Percentiles rank a stretch among this genome's conserved stretches.
phyloP scores from a whole-genome alignment of 2,797 vertebrate genomes.

The Gymnocypris eckloni region DNA sequence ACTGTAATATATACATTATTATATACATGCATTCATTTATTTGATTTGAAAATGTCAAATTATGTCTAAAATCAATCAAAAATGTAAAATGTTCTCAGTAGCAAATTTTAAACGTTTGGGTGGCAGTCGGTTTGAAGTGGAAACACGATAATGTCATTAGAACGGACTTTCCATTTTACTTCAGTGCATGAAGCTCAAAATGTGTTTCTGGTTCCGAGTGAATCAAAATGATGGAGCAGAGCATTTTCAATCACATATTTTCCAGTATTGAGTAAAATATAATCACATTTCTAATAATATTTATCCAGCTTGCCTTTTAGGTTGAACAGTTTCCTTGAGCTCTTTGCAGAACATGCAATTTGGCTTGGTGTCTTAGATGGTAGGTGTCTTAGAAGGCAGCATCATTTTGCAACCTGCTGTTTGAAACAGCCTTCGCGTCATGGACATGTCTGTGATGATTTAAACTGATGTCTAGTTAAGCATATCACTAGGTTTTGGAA shows the following conservation, averaged over 20 bases:
- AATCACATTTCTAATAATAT: conserved; percentile 29
- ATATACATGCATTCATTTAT: background rate
- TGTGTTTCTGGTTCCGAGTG: conserved; percentile 11
- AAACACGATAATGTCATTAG: conserved; percentile 1
- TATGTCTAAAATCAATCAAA: background rate
- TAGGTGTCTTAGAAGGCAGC: background rate
- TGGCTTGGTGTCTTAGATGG: background rate
- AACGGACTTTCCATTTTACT: conserved; percentile 8
- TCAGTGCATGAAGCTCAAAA: background rate
- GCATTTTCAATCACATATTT: conserved; percentile 32
- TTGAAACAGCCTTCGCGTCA: background rate
- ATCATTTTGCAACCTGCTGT: conserved; percentile 2
- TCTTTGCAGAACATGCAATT: background rate
- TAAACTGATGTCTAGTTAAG: conserved; percentile 17
- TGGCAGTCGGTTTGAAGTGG: background rate
- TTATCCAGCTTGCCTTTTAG: background rate
- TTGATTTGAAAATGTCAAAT: background rate
- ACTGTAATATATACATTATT: background rate
- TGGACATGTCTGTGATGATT: background rate
- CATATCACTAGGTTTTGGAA: background rate
- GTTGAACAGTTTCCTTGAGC: conserved; percentile 10
- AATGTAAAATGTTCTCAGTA: background rate
- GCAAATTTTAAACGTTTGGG: background rate
- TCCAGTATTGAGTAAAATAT: conserved; percentile 25
- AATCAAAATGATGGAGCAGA: conserved; percentile 4